A percentile compares a stretch with the other conserved stretches of the same genome.
Evolutionary conservation across 2,888 invertebrate species (phyloP).

Genomic region (Andrena chrysosceles): DNA sequence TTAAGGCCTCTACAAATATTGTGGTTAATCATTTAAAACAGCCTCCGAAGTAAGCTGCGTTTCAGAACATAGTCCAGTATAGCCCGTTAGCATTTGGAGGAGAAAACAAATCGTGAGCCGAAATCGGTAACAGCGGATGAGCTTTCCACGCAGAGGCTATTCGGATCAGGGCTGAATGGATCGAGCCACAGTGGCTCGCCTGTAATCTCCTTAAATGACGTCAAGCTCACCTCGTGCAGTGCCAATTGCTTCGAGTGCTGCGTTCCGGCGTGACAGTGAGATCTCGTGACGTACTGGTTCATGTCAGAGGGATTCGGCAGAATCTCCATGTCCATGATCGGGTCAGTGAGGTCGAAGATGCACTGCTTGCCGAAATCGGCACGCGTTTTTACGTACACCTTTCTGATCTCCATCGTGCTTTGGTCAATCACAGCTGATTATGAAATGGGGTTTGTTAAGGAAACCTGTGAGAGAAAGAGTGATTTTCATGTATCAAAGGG

Average conservation of each 20-base stretch:
- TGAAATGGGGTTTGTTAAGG: background rate
- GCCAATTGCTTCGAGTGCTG: conserved; percentile 88
- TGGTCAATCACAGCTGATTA: background rate
- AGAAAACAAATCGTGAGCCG: conserved; percentile 19
- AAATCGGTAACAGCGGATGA: conserved; percentile 19
- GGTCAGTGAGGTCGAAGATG: conserved; percentile 89
- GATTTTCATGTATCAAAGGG: too few relatives aligned
- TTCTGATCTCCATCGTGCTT: conserved; percentile 85
- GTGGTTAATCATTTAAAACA: conserved; percentile 1
- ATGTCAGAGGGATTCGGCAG: conserved; percentile 86
- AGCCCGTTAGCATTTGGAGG: background rate
- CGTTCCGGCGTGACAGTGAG: conserved; percentile 88
- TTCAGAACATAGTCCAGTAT: too few relatives aligned
- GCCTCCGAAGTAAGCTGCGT: conserved; percentile 2
- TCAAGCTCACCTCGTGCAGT: conserved; percentile 88
- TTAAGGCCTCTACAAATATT: background rate
- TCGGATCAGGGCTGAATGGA: conserved; percentile 21
- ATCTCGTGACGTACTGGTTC: conserved; percentile 88
- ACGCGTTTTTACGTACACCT: conserved; percentile 89
- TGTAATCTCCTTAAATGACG: conserved; percentile 35
- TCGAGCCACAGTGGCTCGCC: background rate
- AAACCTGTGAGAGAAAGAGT: too few relatives aligned
- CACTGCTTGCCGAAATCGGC: conserved; percentile 90
- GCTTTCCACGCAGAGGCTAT: conserved; percentile 19
- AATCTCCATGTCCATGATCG: conserved; percentile 78